phyloP scores from a whole-genome alignment of 2,113 vertebrate genomes.

The Serilophus lunatus region DNA sequence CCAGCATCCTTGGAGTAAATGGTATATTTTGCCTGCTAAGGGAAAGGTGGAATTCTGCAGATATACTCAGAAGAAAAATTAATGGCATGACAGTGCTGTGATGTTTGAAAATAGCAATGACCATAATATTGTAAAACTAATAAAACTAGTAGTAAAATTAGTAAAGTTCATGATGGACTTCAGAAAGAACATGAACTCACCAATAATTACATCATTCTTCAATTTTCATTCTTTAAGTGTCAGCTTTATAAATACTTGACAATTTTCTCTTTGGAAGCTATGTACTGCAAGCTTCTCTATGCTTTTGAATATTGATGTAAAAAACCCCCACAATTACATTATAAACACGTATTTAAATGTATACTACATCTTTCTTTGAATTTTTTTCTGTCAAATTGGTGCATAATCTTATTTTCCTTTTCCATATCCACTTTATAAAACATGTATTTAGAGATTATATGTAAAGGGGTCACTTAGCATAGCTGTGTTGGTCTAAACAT shows the following conservation, averaged over 20 bases:
- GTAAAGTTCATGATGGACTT: not conserved
- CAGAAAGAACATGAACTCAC: not conserved
- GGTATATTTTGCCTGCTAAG: not conserved
- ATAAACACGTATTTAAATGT: not conserved
- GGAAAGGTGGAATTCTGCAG: not conserved
- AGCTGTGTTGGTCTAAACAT: not conserved
- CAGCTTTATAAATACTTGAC: not conserved
- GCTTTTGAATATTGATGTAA: not conserved
- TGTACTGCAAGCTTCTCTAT: not conserved
- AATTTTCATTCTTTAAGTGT: not conserved
- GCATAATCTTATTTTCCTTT: not conserved
- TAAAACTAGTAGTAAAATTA: not conserved
- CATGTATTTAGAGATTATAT: not conserved
- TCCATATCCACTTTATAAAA: not conserved
- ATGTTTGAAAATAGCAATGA: not conserved
- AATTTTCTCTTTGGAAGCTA: not conserved
- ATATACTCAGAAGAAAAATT: constrained; percentile 12
- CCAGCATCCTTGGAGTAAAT: not conserved
- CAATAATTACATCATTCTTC: not conserved
- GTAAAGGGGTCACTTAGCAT: not conserved
- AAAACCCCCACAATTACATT: not conserved
- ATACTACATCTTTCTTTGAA: not conserved
- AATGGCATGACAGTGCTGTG: not conserved
- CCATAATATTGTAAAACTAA: not conserved
- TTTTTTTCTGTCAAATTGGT: not conserved